Conservation (phyloP, 2,888 invertebrate genomes). For the Eilema caniola region DNA sequence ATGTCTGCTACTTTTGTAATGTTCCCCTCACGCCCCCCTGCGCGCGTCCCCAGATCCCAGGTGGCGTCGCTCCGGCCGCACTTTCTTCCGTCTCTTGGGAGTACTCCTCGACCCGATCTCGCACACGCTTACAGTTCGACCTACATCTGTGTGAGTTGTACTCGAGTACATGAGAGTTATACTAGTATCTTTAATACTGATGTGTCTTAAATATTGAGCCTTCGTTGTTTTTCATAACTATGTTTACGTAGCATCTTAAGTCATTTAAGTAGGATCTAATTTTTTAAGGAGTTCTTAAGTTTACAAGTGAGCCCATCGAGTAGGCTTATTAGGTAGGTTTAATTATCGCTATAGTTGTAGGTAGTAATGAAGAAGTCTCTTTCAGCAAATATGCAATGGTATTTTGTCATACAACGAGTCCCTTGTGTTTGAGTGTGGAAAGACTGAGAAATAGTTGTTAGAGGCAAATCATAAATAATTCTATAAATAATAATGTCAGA, state of each 20-base stretch:
- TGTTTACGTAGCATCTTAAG: not conserved
- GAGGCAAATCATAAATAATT: too few species aligned
- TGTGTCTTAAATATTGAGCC: slow-evolving; percentile 6
- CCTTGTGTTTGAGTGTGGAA: not conserved
- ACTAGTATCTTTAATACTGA: not conserved
- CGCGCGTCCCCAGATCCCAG: slow-evolving; percentile 70
- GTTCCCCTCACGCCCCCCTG: slow-evolving; percentile 41
- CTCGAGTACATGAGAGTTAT: slow-evolving; percentile 6
- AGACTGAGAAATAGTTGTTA: not conserved
- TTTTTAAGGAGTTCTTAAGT: not conserved
- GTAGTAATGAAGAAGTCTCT: not conserved
- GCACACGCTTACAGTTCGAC: slow-evolving; percentile 58
- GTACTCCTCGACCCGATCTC: slow-evolving; percentile 73
- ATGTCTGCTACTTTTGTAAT: slow-evolving; percentile 68
- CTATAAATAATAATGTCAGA: too few species aligned
- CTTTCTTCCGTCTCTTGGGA: slow-evolving; percentile 81
- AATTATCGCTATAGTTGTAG: not conserved
- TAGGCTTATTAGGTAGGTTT: not conserved
- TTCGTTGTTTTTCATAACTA: slow-evolving; percentile 4
- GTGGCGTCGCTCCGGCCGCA: slow-evolving; percentile 82
- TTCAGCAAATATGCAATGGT: not conserved
- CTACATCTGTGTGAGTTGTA: slow-evolving; percentile 28
- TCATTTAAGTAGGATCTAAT: not conserved
- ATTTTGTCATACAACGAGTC: not conserved
- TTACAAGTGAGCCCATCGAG: too few species aligned